These are phyloP conservation scores for Apodemus sylvaticus DNA, from an alignment of 2,113 vertebrate species.

Conservation along the genomic window DNA sequence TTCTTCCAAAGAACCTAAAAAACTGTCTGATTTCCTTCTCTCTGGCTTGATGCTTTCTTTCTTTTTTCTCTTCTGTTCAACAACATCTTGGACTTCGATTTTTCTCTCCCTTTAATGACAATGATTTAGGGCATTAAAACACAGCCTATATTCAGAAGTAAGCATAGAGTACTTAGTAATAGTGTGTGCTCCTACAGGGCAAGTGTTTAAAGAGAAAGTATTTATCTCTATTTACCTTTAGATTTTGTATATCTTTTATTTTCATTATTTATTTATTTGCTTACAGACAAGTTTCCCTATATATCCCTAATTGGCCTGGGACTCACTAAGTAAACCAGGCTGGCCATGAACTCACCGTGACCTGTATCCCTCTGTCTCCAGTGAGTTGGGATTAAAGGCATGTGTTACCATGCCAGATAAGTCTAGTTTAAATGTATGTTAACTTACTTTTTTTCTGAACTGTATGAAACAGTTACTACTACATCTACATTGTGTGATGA, in stretches of 20 bases:
- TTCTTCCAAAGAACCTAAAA: slow-evolving; percentile 75
- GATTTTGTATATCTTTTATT: not conserved
- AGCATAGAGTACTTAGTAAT: not conserved
- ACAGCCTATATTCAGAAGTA: not conserved
- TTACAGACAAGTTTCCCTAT: not conserved
- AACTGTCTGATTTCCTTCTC: slow-evolving; percentile 61
- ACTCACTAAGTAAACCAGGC: not conserved
- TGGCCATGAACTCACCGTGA: not conserved
- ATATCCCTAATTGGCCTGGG: not conserved
- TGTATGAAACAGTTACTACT: not conserved
- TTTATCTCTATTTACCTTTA: not conserved
- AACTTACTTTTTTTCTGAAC: slow-evolving; percentile 8
- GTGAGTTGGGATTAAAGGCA: not conserved
- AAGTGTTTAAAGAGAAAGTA: not conserved
- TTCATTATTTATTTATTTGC: too few species aligned
- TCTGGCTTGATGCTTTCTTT: slow-evolving; percentile 53
- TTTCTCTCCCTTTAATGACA: slow-evolving; percentile 82
- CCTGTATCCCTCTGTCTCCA: not conserved
- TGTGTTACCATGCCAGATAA: not conserved
- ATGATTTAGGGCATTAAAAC: slow-evolving; percentile 43
- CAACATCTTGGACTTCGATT: slow-evolving; percentile 65
- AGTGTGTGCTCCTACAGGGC: not conserved
- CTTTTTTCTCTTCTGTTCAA: slow-evolving; percentile 72
- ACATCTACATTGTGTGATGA: not conserved
- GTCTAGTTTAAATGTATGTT: not conserved